These are phyloP conservation scores for Chloroclysta siterata DNA, from an alignment of 2,888 invertebrate genomes.

Conservation along the genomic window DNA sequence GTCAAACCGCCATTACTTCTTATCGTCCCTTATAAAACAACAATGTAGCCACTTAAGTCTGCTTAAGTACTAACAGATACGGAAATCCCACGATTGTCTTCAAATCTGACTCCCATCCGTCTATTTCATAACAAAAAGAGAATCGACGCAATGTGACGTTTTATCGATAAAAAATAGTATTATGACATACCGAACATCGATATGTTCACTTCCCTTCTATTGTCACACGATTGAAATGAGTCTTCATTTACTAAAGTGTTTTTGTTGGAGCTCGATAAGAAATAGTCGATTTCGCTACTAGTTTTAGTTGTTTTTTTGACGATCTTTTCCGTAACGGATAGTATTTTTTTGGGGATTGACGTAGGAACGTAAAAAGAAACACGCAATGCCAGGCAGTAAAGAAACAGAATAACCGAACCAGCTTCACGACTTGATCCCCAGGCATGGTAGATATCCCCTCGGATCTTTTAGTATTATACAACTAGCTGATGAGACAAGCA, in stretches of 20 bases:
- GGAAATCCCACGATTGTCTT: conserved; percentile 61
- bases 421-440: too few relatives aligned
- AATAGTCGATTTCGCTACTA: not conserved
- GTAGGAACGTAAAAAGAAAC: too few relatives aligned
- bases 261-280: conserved; percentile 1
- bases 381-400: too few relatives aligned
- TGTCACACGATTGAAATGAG: conserved; percentile 23
- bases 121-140: conserved; percentile 45
- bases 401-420: too few relatives aligned
- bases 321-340: not conserved
- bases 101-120: conserved; percentile 56
- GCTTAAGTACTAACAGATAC: conserved; percentile 34
- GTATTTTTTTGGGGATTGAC: too few relatives aligned
- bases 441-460: too few relatives aligned
- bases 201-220: conserved; percentile 42
- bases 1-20: conserved; percentile 49
- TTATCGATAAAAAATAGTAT: conserved; percentile 35
- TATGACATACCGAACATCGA: conserved; percentile 39
- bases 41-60: conserved; percentile 47
- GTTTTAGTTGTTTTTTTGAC: not conserved
- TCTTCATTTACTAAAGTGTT: not conserved
- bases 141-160: conserved; percentile 44
- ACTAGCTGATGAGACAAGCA: too few relatives aligned
- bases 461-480: too few relatives aligned
- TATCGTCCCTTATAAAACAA: conserved; percentile 50